A percentile compares a stretch with the other conserved stretches of the same genome.
phyloP scores from a whole-genome alignment of 2,888 invertebrate species.

The Ochropleura plecta region DNA sequence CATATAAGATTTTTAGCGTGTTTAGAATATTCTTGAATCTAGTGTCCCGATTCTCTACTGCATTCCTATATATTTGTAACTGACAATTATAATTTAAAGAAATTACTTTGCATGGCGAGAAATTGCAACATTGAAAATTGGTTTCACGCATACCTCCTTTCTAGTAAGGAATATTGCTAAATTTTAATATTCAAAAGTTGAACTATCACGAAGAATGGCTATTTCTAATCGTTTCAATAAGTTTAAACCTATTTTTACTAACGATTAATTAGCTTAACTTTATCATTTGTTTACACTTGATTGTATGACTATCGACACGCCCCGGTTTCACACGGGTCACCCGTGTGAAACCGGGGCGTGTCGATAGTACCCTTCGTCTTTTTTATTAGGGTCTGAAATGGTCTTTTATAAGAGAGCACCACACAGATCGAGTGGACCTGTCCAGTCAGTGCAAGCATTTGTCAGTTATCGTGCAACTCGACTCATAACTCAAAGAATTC shows the following conservation, averaged over 20 bases:
- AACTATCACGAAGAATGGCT: conserved; percentile 22
- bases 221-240: background rate
- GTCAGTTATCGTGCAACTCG: too few relatives aligned
- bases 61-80: conserved; percentile 30
- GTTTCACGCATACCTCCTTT: conserved; percentile 17
- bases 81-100: conserved; percentile 14
- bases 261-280: background rate
- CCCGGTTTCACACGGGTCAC: too few relatives aligned
- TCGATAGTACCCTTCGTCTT: too few relatives aligned
- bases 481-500: too few relatives aligned
- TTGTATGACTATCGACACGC: too few relatives aligned
- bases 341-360: too few relatives aligned
- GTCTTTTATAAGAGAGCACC: too few relatives aligned
- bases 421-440: too few relatives aligned
- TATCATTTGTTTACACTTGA: too few relatives aligned
- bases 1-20: too few relatives aligned
- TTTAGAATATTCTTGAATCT: background rate
- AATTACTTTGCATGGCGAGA: conserved; percentile 12
- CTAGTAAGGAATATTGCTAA: background rate
- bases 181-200: background rate
- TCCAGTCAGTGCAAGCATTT: too few relatives aligned
- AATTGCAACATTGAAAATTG: conserved; percentile 27
- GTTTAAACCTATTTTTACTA: background rate
- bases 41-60: background rate
- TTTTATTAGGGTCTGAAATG: too few relatives aligned